Evolutionary conservation across 1,140 invertebrate species (phyloP).

Genomic region (Drosophila nannoptera): DNA sequence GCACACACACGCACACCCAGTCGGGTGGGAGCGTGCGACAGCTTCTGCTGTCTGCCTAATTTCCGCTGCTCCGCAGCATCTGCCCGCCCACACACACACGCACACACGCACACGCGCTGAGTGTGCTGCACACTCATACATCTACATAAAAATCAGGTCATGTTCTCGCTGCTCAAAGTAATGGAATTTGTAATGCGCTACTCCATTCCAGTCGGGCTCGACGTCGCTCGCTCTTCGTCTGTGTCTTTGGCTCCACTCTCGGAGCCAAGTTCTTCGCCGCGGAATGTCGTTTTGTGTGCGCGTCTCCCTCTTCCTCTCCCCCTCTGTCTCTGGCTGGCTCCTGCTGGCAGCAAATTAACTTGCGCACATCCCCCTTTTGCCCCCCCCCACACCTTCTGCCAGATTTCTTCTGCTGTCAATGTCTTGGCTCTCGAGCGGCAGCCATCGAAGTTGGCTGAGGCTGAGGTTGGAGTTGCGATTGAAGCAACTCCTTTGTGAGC

Average conservation of each 20-base stretch:
- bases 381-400: not conserved
- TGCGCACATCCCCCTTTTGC: conserved; percentile 25
- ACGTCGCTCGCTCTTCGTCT: too few species aligned
- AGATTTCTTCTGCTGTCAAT: conserved; percentile 18
- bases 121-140: conserved; percentile 42
- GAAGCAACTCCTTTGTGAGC: not conserved
- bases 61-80: conserved; percentile 65
- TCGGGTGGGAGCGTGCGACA: conserved; percentile 12
- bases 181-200: conserved; percentile 77
- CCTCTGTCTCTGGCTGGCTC: not conserved
- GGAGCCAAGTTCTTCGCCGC: conserved; percentile 53
- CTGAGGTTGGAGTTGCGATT: conserved; percentile 1
- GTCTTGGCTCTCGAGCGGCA: conserved; percentile 34
- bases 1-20: conserved; percentile 17
- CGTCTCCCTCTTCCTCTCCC: conserved; percentile 22
- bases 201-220: not conserved
- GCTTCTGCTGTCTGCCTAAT: conserved; percentile 54
- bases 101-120: conserved; percentile 30
- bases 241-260: conserved; percentile 7
- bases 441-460: conserved; percentile 21
- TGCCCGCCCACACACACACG: conserved; percentile 24
- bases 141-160: conserved; percentile 74
- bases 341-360: conserved; percentile 37
- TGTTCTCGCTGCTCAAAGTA: conserved; percentile 75
- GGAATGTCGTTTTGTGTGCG: conserved; percentile 75